Evolutionary conservation across 1,140 invertebrate genomes (phyloP), one percentile per base, ranked within the genome.

Genomic region (Nephila pilipes): DNA sequence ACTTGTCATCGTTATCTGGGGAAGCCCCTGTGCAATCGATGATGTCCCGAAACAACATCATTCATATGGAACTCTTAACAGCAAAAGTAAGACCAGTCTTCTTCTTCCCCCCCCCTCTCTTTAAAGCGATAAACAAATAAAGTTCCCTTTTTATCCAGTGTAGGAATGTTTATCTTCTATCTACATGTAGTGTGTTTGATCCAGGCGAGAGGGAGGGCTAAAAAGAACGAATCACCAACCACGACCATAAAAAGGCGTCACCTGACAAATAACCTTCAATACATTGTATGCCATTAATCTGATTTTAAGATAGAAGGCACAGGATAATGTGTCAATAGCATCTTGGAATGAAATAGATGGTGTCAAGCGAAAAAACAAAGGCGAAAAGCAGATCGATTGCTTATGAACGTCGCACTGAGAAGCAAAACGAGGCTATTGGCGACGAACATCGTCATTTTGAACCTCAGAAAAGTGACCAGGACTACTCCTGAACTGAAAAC

Each of bases 1-100:
- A 32, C 69, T 75, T 75, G 69, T 36, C 69, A 75, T 75, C 69
- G 69, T 75, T 75, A 75, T 75, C 69, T 32, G 6, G 1, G 29
- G 69, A 5, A 10, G n/a, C 25, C 63, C 6, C 63, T 5, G 29
- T 29, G 36, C 29, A 75, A 75, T 75, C 14, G 69, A 75, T 36
- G 69, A 75, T 14, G 69, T 29, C 29, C 32, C 29, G 14, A 36
- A 75, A 75, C 16, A 60, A 60, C 29, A 75, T 75, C 69, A 75
- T 36, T 75, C 69, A 75, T 75, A 25, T 12, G 16, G 69, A 36
- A 18, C 29, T 75, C 69, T 46, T 46, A 1, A 46, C 38, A 46
- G 38, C 60, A 75, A 25, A 16, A 5, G 25, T 6, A 25, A 16
- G 25, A 32, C 5, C 1, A 18, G 32, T 20, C 16, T 75, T 69